Evolutionary conservation across 2,888 invertebrate genomes (phyloP), one percentile per base, ranked within the genome.

Genomic region (Drosophila rellima): DNA sequence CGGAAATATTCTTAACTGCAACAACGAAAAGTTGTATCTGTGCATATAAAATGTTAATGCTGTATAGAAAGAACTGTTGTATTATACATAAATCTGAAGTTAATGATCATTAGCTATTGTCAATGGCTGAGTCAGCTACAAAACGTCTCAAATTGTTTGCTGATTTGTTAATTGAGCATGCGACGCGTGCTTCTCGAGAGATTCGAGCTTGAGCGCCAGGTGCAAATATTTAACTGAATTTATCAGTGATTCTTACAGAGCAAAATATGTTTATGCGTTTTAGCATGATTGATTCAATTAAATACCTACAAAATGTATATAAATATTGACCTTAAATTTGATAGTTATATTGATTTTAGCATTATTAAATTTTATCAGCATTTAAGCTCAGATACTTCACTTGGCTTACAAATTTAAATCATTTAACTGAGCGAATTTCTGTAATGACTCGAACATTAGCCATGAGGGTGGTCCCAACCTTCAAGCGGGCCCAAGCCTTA

Each of bases 401-500:
- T 40, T 40, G 18, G 5, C 18, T 40, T 13, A 39, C 17, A 39
- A 55, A 68, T 71, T 78, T 64, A 70, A 83, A 70, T 84, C 68
- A 79, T 70, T 78, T 51, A 75, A 65, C 50, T 66, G 5, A 44
- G 54, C 45, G 69, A 78, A 67, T 72, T 60, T 63, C 29, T 45
- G 57, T 63, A 81, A 81, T 81, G 78, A 78, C 33, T 39, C 48
- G 33, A 57, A 48, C 59, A 62, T 39, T 47, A 42, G 26, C 44
- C 31, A 5, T n/a, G 54, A 47, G 75, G 70, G 85, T 80, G 85
- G 80, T 85, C 80, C 75, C 71, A 78, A 73, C 77, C 73, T 78
- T 83, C 78, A 69, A 70, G 61, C 18, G 47, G 60, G 60, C 45
- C 50, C 56, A 66, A 61, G 64, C 51, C 29, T 62, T 37, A 48